These are phyloP conservation scores for Cyrtodaria siliqua DNA, from an alignment of 2,888 invertebrate genomes.

Conservation along the genomic window DNA sequence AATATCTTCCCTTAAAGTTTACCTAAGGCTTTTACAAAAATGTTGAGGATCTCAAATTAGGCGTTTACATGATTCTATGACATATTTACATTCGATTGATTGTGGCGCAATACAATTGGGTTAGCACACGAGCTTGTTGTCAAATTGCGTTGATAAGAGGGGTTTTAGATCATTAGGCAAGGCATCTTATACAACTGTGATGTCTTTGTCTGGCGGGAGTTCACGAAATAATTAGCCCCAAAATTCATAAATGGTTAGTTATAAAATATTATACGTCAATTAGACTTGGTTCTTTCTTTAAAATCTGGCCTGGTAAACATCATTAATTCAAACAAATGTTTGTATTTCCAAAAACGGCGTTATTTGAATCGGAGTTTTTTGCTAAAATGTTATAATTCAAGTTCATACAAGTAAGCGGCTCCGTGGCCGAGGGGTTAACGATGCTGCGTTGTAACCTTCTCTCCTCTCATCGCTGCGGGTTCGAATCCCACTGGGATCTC, in stretches of 20 bases:
- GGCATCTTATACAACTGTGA: constrained; percentile 28
- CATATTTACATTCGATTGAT: constrained; percentile 55
- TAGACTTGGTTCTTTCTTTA: too few species aligned
- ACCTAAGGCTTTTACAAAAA: constrained; percentile 53
- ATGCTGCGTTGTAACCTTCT: too few species aligned
- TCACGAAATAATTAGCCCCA: constrained; percentile 41
- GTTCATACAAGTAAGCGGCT: too few species aligned
- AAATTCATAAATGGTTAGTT: constrained; percentile 37
- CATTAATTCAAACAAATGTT: too few species aligned
- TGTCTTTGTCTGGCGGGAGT: constrained; percentile 36
- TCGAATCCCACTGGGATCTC: too few species aligned
- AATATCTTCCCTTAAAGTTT: constrained; percentile 53
- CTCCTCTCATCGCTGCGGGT: too few species aligned
- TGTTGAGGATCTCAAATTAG: constrained; percentile 60
- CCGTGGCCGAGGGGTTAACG: too few species aligned
- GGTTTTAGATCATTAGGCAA: constrained; percentile 35
- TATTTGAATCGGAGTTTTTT: too few species aligned
- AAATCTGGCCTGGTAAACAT: too few species aligned
- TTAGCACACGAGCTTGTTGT: constrained; percentile 46
- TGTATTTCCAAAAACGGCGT: too few species aligned
- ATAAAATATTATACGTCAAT: too few species aligned
- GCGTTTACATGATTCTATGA: constrained; percentile 58
- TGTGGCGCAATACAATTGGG: constrained; percentile 39
- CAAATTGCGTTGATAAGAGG: constrained; percentile 39
- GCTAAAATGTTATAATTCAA: too few species aligned